Evolutionary conservation across 53 echinoderm and acorn worm genomes (phyloP).

Genomic region (Zoroaster sp.): DNA sequence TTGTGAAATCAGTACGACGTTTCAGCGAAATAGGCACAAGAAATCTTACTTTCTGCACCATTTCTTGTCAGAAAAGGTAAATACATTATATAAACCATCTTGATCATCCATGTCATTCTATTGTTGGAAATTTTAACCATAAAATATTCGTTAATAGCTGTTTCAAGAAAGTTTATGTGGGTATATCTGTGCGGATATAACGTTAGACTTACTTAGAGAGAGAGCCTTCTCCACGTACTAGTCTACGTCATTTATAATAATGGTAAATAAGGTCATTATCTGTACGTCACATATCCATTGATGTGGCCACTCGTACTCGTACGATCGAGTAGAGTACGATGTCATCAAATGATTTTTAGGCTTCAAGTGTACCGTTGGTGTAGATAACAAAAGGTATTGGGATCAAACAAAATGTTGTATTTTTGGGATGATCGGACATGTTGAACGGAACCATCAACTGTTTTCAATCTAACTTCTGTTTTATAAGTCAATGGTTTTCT

Average conservation of each 20-base stretch:
- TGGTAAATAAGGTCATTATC: not conserved
- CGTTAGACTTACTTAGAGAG: not conserved
- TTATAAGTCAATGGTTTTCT: no score
- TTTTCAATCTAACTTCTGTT: no score
- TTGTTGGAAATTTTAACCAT: not conserved
- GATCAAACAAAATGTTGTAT: no score
- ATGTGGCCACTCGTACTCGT: not conserved
- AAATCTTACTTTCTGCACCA: not conserved
- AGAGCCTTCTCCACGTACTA: not conserved
- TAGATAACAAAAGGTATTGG: no score
- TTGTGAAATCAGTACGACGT: no score
- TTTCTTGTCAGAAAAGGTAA: not conserved
- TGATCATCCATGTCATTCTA: not conserved
- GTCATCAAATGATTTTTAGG: not conserved
- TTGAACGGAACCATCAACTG: no score
- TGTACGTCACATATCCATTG: constrained; percentile 19
- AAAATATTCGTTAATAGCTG: not conserved
- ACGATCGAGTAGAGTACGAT: not conserved
- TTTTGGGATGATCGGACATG: no score
- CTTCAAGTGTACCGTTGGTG: no score
- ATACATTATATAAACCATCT: not conserved
- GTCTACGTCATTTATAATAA: not conserved
- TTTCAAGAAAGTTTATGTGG: not conserved
- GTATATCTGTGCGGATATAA: not conserved
- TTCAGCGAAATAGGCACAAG: not conserved